Evolutionary conservation across 2,888 invertebrate species (phyloP), one percentile per base, ranked within the genome.

Genomic region (Epinotia bilunana): DNA sequence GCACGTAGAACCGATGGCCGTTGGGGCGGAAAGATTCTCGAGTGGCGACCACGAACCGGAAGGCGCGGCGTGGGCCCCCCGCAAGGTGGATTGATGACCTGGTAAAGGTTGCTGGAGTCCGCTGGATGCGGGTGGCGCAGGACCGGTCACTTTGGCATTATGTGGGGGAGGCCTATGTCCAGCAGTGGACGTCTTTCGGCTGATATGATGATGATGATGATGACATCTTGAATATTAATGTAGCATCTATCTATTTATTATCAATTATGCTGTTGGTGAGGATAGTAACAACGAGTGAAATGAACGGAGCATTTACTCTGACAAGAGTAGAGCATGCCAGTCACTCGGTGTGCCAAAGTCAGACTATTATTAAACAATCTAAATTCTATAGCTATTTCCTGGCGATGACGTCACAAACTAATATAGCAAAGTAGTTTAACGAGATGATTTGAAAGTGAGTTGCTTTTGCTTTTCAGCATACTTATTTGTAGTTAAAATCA

Each of bases 281-380:
- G 18, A 43, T 64, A 53, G 53, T 6, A 16, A 58, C 60, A 62
- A 69, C 13, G 12, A 70, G 74, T 74, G 70, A 74, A 70, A 70
- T 60, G 46, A 70, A 57, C 9, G 28, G 63, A 28, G 62, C 64
- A 60, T 23, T 23, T 20, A 20, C 16, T 63, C 64, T 64, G 53
- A 67, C 55, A 39, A 33, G 61, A 20, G 67, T 67, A 9, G 28
- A 64, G 57, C 63, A 58, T 60, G 70, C 64, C 74, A 70, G 70
- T 74, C 70, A 64, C 39, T 53, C 33, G 11, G 58, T 39, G 53
- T 64, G 74, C 64, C 64, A 70, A 74, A 64, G 58, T 20, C 58
- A 53, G 60, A 33, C 57, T 74, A 74, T 74, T 62, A 46, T 63
- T 57, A 57, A 63, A 63, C 63, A 55, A 28, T 18, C 12, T 53